Conservation (phyloP, 2,888 invertebrate species). For the Ennomos fuscantarius region DNA sequence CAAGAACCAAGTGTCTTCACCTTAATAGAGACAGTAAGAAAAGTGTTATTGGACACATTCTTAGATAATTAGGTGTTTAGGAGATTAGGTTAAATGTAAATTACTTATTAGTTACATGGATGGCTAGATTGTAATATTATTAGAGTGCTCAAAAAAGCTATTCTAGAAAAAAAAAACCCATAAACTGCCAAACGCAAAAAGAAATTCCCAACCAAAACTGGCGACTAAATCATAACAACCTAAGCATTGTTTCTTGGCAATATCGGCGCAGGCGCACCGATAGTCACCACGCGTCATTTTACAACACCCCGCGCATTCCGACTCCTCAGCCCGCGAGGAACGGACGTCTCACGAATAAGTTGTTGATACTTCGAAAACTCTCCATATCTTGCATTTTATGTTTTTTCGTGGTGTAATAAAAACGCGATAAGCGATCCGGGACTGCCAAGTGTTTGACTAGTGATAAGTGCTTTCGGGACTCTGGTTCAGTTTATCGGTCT, state of each 20-base stretch:
- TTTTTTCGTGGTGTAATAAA: slow-evolving; percentile 64
- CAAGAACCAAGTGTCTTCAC: too few species aligned
- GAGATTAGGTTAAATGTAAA: too few species aligned
- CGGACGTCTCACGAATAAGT: slow-evolving; percentile 53
- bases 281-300: slow-evolving; percentile 50
- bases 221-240: slow-evolving; percentile 31
- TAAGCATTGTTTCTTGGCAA: slow-evolving; percentile 27
- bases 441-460: slow-evolving; percentile 67
- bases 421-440: slow-evolving; percentile 55
- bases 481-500: slow-evolving; percentile 60
- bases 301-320: slow-evolving; percentile 62
- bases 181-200: slow-evolving; percentile 2
- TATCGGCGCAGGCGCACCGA: slow-evolving; percentile 61
- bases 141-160: too few species aligned
- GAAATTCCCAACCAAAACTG: slow-evolving; percentile 21
- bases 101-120: too few species aligned
- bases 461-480: slow-evolving; percentile 70
- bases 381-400: slow-evolving; percentile 58
- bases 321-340: slow-evolving; percentile 50
- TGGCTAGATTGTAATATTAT: too few species aligned
- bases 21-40: too few species aligned
- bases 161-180: too few species aligned
- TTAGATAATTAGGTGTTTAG: too few species aligned
- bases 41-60: too few species aligned
- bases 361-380: slow-evolving; percentile 34